These are phyloP conservation scores for Vidua macroura DNA, from an alignment of 2,113 vertebrate species.

Conservation along the genomic window DNA sequence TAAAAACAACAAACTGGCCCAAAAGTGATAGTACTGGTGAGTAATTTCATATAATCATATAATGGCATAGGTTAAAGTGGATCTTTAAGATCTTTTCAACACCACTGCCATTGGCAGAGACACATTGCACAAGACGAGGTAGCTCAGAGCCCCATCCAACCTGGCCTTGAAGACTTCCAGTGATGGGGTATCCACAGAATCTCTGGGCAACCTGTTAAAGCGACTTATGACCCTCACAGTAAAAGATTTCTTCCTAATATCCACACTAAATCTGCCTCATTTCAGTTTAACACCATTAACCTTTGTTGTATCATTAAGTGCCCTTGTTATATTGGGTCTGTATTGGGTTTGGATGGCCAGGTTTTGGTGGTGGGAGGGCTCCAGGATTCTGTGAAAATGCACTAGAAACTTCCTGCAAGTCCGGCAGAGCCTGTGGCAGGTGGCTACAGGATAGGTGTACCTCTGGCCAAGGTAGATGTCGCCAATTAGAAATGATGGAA, in stretches of 20 bases:
- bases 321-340: too few relatives aligned
- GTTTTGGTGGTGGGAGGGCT: neutral
- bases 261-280: neutral
- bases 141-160: neutral
- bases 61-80: neutral
- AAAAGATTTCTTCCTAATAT: neutral
- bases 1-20: neutral
- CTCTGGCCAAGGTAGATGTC: neutral
- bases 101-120: neutral
- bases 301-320: accelerated
- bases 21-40: neutral
- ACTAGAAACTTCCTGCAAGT: neutral
- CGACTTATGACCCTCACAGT: too few relatives aligned
- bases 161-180: neutral
- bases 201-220: neutral
- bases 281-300: neutral
- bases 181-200: too few relatives aligned
- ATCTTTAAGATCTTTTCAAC: neutral
- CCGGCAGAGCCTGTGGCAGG: neutral
- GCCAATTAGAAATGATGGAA: neutral
- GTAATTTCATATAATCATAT: neutral
- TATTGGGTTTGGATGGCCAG: neutral
- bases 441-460: too few relatives aligned
- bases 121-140: neutral
- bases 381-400: neutral